A percentile compares a stretch with the other conserved stretches of the same genome.
phyloP scores from a whole-genome alignment of 2,797 vertebrate species.

The Iguana delicatissima region DNA sequence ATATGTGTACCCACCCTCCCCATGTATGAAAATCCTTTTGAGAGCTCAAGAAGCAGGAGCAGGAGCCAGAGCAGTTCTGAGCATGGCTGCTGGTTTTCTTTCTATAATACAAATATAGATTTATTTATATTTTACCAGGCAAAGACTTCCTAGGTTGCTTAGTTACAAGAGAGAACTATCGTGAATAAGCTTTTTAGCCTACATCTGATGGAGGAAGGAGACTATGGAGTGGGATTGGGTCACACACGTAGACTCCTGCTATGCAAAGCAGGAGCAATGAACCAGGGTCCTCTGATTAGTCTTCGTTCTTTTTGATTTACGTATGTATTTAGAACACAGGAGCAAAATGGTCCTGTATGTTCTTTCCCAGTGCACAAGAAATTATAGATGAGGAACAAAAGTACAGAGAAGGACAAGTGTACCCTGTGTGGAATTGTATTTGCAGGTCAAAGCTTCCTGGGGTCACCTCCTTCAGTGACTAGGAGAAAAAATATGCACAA shows the following conservation, averaged over 20 bases:
- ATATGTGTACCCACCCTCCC: slow-evolving; percentile 37
- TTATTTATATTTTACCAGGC: slow-evolving; percentile 65
- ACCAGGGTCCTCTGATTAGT: slow-evolving; percentile 32
- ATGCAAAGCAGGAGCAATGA: background rate
- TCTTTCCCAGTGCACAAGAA: slow-evolving; percentile 22
- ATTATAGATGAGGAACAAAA: background rate
- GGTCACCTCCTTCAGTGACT: background rate
- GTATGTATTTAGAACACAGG: slow-evolving; percentile 35
- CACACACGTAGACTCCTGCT: slow-evolving; percentile 53
- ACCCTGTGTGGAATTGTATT: background rate
- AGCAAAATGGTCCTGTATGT: slow-evolving; percentile 45
- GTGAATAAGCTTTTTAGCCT: slow-evolving; percentile 70
- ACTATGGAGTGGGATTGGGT: slow-evolving; percentile 41
- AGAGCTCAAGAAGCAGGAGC: slow-evolving; percentile 3
- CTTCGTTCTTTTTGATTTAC: slow-evolving; percentile 43
- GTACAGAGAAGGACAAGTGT: background rate
- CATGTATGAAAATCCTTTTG: slow-evolving; percentile 48
- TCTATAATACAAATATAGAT: slow-evolving; percentile 60
- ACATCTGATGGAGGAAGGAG: slow-evolving; percentile 51
- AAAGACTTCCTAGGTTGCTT: slow-evolving; percentile 72
- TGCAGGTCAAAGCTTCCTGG: slow-evolving; percentile 24
- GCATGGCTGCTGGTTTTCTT: slow-evolving; percentile 36
- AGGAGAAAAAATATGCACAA: slow-evolving; percentile 31
- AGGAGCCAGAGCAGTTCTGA: slow-evolving; percentile 35
- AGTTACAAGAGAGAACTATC: slow-evolving; percentile 74